These are phyloP conservation scores for Anastatus disparis DNA, from an alignment of 1,140 invertebrate genomes.

Conservation along the genomic window DNA sequence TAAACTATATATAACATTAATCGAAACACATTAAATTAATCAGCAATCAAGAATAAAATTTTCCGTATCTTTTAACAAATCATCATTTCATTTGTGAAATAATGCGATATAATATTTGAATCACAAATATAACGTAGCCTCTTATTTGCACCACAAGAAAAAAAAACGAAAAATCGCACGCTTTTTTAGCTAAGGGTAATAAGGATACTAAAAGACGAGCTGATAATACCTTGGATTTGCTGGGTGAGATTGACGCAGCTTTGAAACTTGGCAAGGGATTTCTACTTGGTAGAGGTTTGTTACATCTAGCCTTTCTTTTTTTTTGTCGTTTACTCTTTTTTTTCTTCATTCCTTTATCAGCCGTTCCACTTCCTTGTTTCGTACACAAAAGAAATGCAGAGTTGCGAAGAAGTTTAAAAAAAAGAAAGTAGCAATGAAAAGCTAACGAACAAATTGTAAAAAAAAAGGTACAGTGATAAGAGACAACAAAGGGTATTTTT, in stretches of 20 bases:
- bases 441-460: background rate
- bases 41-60: too few relatives aligned
- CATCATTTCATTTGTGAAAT: too few relatives aligned
- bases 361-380: background rate
- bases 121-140: too few relatives aligned
- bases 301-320: slow-evolving; percentile 21
- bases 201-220: slow-evolving; percentile 48
- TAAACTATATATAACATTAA: too few relatives aligned
- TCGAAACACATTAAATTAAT: too few relatives aligned
- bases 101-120: too few relatives aligned
- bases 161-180: slow-evolving; percentile 41
- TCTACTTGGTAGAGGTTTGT: slow-evolving; percentile 69
- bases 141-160: too few relatives aligned
- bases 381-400: background rate
- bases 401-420: too few relatives aligned
- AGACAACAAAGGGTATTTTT: background rate
- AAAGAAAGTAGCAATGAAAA: too few relatives aligned
- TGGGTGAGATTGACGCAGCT: slow-evolving; percentile 74
- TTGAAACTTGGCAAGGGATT: slow-evolving; percentile 73
- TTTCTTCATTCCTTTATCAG: background rate
- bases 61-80: too few relatives aligned
- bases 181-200: slow-evolving; percentile 55
- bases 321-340: too few relatives aligned
- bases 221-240: slow-evolving; percentile 65
- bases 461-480: background rate